These are phyloP conservation scores for Euphydryas editha DNA, from an alignment of 2,888 invertebrate species.

Conservation along the genomic window DNA sequence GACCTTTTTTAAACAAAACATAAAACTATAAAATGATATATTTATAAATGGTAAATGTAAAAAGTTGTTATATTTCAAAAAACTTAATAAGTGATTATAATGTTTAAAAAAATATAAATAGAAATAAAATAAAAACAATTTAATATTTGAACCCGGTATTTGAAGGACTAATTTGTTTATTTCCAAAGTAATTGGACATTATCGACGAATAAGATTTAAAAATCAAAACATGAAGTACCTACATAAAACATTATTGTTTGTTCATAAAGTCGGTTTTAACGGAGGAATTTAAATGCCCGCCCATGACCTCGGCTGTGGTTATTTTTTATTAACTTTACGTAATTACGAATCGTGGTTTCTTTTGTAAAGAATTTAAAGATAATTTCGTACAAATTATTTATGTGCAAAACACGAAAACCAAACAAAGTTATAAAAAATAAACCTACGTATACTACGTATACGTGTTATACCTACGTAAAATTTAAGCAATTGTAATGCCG, in stretches of 20 bases:
- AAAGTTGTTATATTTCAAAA: too few species aligned
- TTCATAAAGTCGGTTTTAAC: constrained; percentile 29
- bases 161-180: too few species aligned
- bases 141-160: neutral
- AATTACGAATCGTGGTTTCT: constrained; percentile 44
- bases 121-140: too few species aligned
- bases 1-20: too few species aligned
- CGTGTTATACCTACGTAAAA: neutral
- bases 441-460: neutral
- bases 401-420: constrained; percentile 2
- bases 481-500: neutral
- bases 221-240: neutral
- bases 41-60: too few species aligned
- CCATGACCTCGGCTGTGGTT: constrained; percentile 44
- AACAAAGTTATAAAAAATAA: neutral
- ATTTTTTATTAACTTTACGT: constrained; percentile 43
- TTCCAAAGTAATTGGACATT: too few species aligned
- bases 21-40: too few species aligned
- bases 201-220: neutral
- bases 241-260: constrained; percentile 5
- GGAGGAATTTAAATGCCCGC: constrained; percentile 37
- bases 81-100: too few species aligned
- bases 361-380: constrained; percentile 29
- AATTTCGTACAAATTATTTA: constrained; percentile 34
- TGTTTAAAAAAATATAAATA: too few species aligned